phyloP scores from a whole-genome alignment of 1,140 invertebrate genomes.

The Mercenaria mercenaria region DNA sequence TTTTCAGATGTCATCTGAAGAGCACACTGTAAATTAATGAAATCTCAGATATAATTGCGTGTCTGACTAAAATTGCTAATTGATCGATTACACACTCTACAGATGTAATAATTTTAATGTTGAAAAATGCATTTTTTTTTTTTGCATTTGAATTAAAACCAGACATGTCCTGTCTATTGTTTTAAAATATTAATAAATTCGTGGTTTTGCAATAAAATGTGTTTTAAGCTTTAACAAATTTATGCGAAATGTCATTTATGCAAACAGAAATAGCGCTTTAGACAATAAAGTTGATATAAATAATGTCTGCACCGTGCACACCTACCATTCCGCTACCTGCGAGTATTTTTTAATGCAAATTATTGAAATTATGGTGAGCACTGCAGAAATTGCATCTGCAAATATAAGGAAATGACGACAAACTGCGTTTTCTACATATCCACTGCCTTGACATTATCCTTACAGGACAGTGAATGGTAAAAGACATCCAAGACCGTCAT shows the following conservation, averaged over 20 bases:
- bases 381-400: too few relatives aligned
- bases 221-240: not conserved
- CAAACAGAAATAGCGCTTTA: not conserved
- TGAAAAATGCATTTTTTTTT: not conserved
- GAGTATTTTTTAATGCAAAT: too few relatives aligned
- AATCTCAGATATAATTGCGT: not conserved
- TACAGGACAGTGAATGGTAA: too few relatives aligned
- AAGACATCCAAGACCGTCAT: too few relatives aligned
- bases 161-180: not conserved
- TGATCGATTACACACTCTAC: not conserved
- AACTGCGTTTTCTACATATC: too few relatives aligned
- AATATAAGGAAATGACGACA: too few relatives aligned
- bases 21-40: not conserved
- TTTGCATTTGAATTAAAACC: not conserved
- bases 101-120: not conserved
- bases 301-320: not conserved
- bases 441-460: too few relatives aligned
- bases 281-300: not conserved
- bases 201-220: not conserved
- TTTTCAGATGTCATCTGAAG: not conserved
- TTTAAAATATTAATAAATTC: not conserved
- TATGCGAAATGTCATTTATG: not conserved
- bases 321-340: not conserved
- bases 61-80: not conserved
- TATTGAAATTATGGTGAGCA: too few relatives aligned